These are phyloP conservation scores for Tursiops truncatus DNA, from an alignment of 2,113 vertebrate genomes.

Conservation along the genomic window DNA sequence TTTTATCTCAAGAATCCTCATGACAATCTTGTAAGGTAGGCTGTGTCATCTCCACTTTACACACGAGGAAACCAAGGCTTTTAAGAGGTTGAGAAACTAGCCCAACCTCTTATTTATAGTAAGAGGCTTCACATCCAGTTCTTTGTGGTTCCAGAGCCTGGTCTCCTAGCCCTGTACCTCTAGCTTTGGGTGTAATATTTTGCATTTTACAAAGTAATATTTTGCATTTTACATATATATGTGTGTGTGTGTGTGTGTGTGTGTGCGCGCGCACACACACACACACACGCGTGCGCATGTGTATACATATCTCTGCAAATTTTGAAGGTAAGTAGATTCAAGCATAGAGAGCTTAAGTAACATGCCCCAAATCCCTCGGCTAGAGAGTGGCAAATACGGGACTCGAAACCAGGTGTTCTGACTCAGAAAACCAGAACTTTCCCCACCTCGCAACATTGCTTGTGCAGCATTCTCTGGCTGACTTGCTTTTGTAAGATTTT, in stretches of 20 bases:
- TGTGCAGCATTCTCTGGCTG: too few relatives aligned
- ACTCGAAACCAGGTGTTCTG: background rate
- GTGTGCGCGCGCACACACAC: accelerated
- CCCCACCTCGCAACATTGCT: accelerated
- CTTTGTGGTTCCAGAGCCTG: background rate
- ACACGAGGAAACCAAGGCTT: background rate
- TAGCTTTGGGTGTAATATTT: background rate
- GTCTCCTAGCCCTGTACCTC: background rate
- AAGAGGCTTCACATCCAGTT: background rate
- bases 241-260: too few relatives aligned
- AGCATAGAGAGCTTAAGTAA: background rate
- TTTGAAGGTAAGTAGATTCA: background rate
- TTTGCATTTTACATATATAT: background rate
- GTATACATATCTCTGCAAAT: too few relatives aligned
- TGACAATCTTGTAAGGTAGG: background rate
- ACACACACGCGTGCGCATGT: accelerated
- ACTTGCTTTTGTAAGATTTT: background rate
- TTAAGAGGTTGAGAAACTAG: background rate
- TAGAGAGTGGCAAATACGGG: background rate
- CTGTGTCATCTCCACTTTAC: background rate
- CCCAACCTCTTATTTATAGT: background rate
- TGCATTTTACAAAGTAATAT: background rate
- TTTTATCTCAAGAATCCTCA: background rate
- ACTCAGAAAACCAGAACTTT: background rate
- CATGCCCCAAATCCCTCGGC: background rate